These are phyloP conservation scores for Xylota segnis DNA, from an alignment of 2,888 invertebrate species.

Conservation along the genomic window DNA sequence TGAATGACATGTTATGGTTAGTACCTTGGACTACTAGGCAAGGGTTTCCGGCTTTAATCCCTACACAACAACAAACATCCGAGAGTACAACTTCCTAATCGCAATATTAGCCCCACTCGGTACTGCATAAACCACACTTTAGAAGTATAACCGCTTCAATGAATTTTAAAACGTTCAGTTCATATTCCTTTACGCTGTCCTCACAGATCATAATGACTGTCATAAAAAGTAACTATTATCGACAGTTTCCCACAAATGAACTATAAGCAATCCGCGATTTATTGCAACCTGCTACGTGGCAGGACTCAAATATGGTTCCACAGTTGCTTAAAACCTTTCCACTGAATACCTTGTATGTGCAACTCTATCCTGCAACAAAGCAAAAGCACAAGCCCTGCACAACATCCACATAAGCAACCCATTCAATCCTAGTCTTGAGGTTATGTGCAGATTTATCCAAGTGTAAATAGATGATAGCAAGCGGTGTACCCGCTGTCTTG, in stretches of 20 bases:
- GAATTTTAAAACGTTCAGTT: too few species aligned
- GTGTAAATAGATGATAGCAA: slow-evolving; percentile 66
- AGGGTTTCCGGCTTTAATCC: too few species aligned
- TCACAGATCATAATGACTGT: too few species aligned
- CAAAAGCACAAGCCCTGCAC: slow-evolving; percentile 32
- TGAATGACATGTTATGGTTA: too few species aligned
- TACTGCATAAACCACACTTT: too few species aligned
- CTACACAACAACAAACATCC: too few species aligned
- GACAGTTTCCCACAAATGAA: slow-evolving; percentile 14
- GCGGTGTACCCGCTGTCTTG: slow-evolving; percentile 24
- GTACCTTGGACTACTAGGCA: too few species aligned
- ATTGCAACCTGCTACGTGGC: background rate
- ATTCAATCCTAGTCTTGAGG: slow-evolving; percentile 49
- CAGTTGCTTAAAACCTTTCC: slow-evolving; percentile 33
- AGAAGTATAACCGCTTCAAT: too few species aligned
- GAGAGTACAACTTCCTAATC: too few species aligned
- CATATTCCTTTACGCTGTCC: too few species aligned
- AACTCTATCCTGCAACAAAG: background rate
- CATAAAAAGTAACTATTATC: too few species aligned
- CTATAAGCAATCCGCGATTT: slow-evolving; percentile 27
- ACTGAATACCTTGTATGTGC: slow-evolving; percentile 30
- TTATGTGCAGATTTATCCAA: slow-evolving; percentile 62
- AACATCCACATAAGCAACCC: slow-evolving; percentile 33
- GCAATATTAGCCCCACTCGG: too few species aligned
- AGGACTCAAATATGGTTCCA: slow-evolving; percentile 12